Evolutionary conservation across 2,797 vertebrate genomes (phyloP).

Genomic region (Paedocypris micromegethes): DNA sequence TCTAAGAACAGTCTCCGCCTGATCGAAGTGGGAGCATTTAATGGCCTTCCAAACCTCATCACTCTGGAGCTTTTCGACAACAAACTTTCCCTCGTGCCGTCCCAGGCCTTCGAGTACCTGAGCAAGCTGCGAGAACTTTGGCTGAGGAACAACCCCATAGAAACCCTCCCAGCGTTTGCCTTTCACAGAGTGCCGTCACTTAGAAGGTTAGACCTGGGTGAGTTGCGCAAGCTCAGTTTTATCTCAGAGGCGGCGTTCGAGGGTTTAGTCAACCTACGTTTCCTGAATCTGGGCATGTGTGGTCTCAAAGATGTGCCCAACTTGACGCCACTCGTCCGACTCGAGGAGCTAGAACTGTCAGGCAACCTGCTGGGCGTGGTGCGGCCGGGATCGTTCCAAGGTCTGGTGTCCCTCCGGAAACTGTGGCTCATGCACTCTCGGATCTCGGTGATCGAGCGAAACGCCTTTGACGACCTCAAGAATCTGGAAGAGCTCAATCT

Average conservation of each 20-base stretch:
- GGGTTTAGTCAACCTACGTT: slow-evolving; percentile 87
- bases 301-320: slow-evolving; percentile 95
- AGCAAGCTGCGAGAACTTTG: slow-evolving; percentile 93
- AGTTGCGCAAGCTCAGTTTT: slow-evolving; percentile 89
- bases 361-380: slow-evolving; percentile 89
- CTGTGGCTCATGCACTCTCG: slow-evolving; percentile 95
- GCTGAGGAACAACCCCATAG: slow-evolving; percentile 94
- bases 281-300: slow-evolving; percentile 96
- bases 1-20: slow-evolving; percentile 92
- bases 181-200: slow-evolving; percentile 94
- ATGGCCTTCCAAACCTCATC: slow-evolving; percentile 93
- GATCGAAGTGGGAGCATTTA: slow-evolving; percentile 95
- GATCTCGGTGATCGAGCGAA: slow-evolving; percentile 88
- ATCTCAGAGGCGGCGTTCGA: slow-evolving; percentile 95
- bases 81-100: slow-evolving; percentile 88
- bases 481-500: slow-evolving; percentile 92
- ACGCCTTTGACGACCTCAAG: slow-evolving; percentile 95
- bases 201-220: slow-evolving; percentile 86
- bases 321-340: slow-evolving; percentile 80
- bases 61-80: slow-evolving; percentile 97
- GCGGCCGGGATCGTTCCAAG: slow-evolving; percentile 89
- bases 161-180: slow-evolving; percentile 91
- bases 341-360: slow-evolving; percentile 92
- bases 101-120: slow-evolving; percentile 94
- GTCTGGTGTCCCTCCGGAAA: slow-evolving; percentile 83